Evolutionary conservation across 2,797 vertebrate genomes (phyloP).

Genomic region (Pteropus rufus): DNA sequence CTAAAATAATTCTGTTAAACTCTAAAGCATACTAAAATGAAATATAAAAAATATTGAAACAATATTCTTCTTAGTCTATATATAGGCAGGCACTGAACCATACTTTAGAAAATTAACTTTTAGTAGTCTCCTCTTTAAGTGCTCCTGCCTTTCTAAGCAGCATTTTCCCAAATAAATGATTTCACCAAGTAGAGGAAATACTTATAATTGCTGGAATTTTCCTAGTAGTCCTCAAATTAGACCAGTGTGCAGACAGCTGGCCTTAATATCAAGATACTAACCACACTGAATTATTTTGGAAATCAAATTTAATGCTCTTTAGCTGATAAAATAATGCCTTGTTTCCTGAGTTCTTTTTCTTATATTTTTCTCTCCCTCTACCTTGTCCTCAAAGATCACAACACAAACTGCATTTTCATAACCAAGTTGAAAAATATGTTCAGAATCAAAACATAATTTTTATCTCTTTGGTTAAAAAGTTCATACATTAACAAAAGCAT

Average conservation of each 20-base stretch:
- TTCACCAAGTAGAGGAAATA: not conserved
- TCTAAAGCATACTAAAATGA: not conserved
- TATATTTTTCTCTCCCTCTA: not conserved
- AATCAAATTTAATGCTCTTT: conserved; percentile 17
- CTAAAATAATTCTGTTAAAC: not conserved
- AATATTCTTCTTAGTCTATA: not conserved
- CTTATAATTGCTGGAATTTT: not conserved
- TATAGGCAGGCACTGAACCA: not conserved
- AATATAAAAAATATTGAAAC: not conserved
- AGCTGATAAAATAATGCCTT: not conserved
- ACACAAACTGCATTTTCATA: not conserved
- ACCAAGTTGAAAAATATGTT: not conserved
- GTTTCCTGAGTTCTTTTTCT: not conserved
- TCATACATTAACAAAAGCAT: not conserved
- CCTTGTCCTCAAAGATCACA: not conserved
- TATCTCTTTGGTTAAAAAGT: not conserved
- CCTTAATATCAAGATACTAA: not conserved
- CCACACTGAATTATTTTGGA: not conserved
- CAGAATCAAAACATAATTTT: not conserved
- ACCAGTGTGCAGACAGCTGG: not conserved
- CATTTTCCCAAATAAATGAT: not conserved
- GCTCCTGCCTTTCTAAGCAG: not conserved
- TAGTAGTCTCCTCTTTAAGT: not conserved
- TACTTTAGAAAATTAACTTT: not conserved
- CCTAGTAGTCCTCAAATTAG: not conserved